Conservation (phyloP, 2,888 invertebrate genomes). For the Eupithecia dodoneata region DNA sequence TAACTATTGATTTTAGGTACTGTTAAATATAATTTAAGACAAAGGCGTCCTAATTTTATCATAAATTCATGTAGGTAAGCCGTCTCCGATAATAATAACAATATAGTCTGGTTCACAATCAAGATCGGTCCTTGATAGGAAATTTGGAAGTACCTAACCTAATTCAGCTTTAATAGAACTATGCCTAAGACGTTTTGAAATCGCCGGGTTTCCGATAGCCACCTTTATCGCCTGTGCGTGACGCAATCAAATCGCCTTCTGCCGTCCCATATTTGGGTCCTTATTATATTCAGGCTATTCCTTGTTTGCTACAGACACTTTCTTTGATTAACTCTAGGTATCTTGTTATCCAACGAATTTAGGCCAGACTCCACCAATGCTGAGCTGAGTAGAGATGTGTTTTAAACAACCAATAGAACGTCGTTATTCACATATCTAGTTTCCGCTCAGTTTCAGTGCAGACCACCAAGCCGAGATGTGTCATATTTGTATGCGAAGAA, state of each 20-base stretch:
- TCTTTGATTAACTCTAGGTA: background rate
- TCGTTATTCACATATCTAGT: no score
- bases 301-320: background rate
- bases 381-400: no score
- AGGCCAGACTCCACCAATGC: no score
- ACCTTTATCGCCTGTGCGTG: slow-evolving; percentile 48
- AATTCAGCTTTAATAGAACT: slow-evolving; percentile 16
- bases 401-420: no score
- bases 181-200: slow-evolving; percentile 7
- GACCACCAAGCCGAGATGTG: no score
- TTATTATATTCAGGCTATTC: slow-evolving; percentile 42
- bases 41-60: background rate
- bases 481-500: no score
- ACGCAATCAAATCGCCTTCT: slow-evolving; percentile 42
- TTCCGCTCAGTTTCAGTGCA: no score
- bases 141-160: background rate
- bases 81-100: background rate
- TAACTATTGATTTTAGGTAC: background rate
- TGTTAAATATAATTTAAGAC: background rate
- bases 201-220: slow-evolving; percentile 38
- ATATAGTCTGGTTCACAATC: slow-evolving; percentile 6
- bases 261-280: slow-evolving; percentile 39
- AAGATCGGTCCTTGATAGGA: slow-evolving; percentile 3
- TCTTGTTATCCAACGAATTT: background rate
- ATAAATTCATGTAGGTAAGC: background rate